These are phyloP conservation scores for Myotis lucifugus DNA, from an alignment of 2,113 vertebrate genomes.

Conservation along the genomic window DNA sequence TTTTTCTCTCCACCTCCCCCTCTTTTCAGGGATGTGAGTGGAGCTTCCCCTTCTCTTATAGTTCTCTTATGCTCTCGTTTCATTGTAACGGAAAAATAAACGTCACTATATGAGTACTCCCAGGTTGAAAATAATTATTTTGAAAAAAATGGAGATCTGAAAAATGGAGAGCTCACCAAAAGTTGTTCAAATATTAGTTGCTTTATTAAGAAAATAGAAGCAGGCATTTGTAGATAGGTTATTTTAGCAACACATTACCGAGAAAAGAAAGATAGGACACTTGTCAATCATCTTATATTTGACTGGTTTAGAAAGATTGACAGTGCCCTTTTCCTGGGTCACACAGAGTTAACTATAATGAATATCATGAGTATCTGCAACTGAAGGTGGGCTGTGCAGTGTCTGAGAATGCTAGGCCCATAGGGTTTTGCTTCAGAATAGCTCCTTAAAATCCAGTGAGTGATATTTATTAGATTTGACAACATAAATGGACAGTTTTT, in stretches of 20 bases:
- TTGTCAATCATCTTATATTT: not conserved
- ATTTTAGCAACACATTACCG: not conserved
- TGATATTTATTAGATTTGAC: constrained; percentile 2
- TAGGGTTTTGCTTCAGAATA: not conserved
- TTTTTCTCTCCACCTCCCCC: not conserved
- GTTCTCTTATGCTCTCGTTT: not conserved
- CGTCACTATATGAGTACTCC: not conserved
- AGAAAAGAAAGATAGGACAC: not conserved
- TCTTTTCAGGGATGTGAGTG: not conserved
- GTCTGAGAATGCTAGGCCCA: not conserved
- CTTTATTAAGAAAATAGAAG: not conserved
- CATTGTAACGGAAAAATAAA: not conserved
- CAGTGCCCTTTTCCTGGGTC: not conserved
- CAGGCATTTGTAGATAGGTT: not conserved
- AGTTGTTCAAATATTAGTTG: not conserved
- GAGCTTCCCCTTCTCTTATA: not conserved
- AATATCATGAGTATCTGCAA: not conserved
- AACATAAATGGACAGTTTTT: not conserved
- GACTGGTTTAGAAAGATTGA: too few species aligned
- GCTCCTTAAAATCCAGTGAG: not conserved
- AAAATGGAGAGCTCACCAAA: not conserved
- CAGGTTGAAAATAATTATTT: not conserved
- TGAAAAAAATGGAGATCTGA: not conserved
- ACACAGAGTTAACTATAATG: not conserved
- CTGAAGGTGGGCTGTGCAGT: not conserved